Evolutionary conservation across 2,888 invertebrate species (phyloP), one percentile per base, ranked within the genome.

Genomic region (Cerceris rybyensis): DNA sequence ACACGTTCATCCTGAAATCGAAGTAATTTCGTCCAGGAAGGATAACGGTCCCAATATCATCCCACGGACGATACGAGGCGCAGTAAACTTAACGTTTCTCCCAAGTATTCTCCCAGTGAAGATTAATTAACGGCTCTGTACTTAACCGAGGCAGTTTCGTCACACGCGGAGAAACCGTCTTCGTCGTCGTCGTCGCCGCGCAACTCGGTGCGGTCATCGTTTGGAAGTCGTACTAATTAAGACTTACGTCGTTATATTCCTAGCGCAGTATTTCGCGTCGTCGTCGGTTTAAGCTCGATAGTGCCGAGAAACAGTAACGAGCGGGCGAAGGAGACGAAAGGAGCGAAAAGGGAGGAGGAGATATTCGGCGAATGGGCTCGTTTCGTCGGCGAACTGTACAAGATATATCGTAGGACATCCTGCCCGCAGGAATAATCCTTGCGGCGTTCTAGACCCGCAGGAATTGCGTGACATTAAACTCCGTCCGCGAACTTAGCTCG

Each of bases 401-500:
- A 86, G 83, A 86, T 86, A 83, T 86, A 86, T 86, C 83, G 81
- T 68, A 52, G 83, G 79, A 81, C 80, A 82, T 86, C 85, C 80
- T 84, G 83, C 79, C 82, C 84, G 79, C 82, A 82, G 79, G 82
- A 83, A 83, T 86, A 87, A 87, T 84, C 83, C 86, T 82, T 70
- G 83, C 80, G 81, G 78, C 67, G 75, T 70, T 76, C 70, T 75
- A 65, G 74, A 59, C 61, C 77, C 81, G 78, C 88, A 90, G 92
- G 91, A 92, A 91, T 91, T 90, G 90, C 91, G 89, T 89, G 78
- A 91, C 92, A 91, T 92, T 92, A 92, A 92, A 90, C 90, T 89
- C 87, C 71, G 79, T 81, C 83, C 79, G 78, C 83, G 89, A 89
- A 84, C 88, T 90, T 88, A 82, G 84, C 86, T 78, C 84, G 80